Base-by-base conservation (phyloP, 2,113 vertebrate genomes). In the Prunella fulvescens region DNA sequence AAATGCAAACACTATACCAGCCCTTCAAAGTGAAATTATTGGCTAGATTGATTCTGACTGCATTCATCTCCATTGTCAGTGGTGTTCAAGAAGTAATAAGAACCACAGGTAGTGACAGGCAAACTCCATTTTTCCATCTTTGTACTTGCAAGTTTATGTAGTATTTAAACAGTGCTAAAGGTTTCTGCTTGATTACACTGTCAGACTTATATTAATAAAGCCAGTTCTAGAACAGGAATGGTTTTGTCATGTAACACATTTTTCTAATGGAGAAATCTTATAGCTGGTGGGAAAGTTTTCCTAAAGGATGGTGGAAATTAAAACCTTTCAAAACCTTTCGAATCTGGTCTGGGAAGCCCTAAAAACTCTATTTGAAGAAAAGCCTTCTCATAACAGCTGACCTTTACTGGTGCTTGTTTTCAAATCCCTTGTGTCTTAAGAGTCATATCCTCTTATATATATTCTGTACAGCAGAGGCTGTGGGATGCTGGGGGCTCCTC, bases 351-450 rank as follows among this genome's bases (percentile, higher is more conserved):
- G 83, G 81, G 53, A 74, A 90, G 67, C 76, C 85, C 67, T 88
- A 60, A 94, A 91, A 93, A 64, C 77, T 93, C 81, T 96, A 53
- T 95, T 93, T 95, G 93, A 94, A 82, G 79, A 94, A 90, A 91
- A 95, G 25, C 56, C 35, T 82, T 86, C 84, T 97, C 93, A 93
- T 94, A 97, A 93, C 62, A 74, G 84, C 56, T 97, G 95, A 90
- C 90, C 90, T 97, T 96, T 96, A 53, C 82, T 77, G 66, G 69
- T 44, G 92, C 44, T 73, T 31, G 37, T 90, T 95, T 90, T 67
- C 65, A 94, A 94, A 88, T 95, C 90, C 64, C 85, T 40, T 17
- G 67, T 84, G 92, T 48, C 35, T 71, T 45, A 42, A 86, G 31
- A 76, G 40, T 88, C 79, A 15, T 85, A 58, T 71, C 64, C 83